Evolutionary conservation across 2,113 vertebrate species (phyloP).

Genomic region (Chascanopsetta lugubris): DNA sequence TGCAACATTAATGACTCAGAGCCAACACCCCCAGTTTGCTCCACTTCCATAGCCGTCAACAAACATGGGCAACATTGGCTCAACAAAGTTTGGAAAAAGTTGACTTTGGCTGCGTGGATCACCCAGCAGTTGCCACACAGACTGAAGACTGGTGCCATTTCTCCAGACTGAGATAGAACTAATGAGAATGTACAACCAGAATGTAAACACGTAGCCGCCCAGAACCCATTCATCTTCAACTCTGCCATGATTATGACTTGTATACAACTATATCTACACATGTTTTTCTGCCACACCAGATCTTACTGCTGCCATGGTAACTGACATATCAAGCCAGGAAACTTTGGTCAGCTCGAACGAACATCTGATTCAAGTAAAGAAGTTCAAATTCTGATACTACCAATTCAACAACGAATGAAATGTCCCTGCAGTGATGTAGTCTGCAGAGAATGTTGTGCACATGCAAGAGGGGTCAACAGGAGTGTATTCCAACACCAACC

Average conservation of each 20-base stretch:
- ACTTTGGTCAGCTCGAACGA: too few relatives aligned
- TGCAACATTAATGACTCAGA: conserved; percentile 13
- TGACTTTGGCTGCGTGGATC: conserved; percentile 15
- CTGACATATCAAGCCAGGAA: conserved; percentile 7
- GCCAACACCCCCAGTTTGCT: conserved; percentile 13
- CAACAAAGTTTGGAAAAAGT: conserved; percentile 23
- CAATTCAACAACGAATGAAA: too few relatives aligned
- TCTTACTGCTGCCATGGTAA: conserved; percentile 21
- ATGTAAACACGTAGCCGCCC: not conserved
- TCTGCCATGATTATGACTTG: conserved; percentile 1
- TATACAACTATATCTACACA: not conserved
- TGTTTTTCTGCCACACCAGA: too few relatives aligned
- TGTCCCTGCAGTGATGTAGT: too few relatives aligned
- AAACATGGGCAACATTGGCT: conserved; percentile 8
- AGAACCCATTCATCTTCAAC: conserved; percentile 13
- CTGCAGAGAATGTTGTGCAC: too few relatives aligned
- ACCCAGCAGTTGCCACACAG: conserved; percentile 18
- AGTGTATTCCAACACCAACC: too few relatives aligned
- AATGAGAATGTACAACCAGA: conserved; percentile 31
- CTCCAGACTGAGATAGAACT: conserved; percentile 21
- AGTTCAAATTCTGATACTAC: too few relatives aligned
- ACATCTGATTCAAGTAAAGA: too few relatives aligned
- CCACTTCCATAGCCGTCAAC: conserved; percentile 1
- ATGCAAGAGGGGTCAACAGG: too few relatives aligned
- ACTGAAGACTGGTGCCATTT: not conserved